Evolutionary conservation across 2,888 invertebrate species (phyloP), one percentile per base, ranked within the genome.

Genomic region (Synanthedon formicaeformis): DNA sequence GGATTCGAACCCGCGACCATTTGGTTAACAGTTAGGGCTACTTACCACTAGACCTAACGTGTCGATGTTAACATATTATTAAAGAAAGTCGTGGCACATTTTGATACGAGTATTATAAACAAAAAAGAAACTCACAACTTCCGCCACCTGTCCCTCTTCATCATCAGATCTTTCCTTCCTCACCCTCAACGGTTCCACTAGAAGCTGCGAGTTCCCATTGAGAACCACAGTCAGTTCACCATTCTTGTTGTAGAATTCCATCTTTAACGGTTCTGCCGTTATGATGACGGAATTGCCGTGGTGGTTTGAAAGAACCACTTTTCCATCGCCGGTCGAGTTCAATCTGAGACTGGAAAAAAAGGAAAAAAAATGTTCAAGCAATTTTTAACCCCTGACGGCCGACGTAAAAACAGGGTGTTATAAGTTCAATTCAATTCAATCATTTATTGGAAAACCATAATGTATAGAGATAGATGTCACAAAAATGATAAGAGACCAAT

Each of bases 151-250:
- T 45, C 45, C 71, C 23, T 78, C 80, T 48, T 78, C 81, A 56
- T 78, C 82, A 64, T 79, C 88, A 66, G 69, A 66, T 52, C 68
- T 79, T 65, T 90, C 90, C 51, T 88, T 88, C 71, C 93, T 96
- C 23, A 80, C 81, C 59, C 96, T 89, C 58, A 94, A 88, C 58
- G 98, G 97, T 71, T 99, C 99, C 73, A 98, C 95, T 63, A 94
- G 91, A 78, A 99, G 90, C 60, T 98, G 91, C n/a, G 96, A 94
- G 65, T 94, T 92, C 16, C 95, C 93, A 83, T 99, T 99, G 14
- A 95, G 85, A 16, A 93, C 91, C 11, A 96, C 90, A 0, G 95
- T 92, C 11, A 96, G 90, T 0, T 90, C 89, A 23, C 91, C 90
- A 41, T 92, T 89, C 55, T 89, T 88, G 56, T 92, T 90, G 63